These are phyloP conservation scores for Caracal caracal DNA, from an alignment of 2,113 vertebrate species.

Conservation along the genomic window DNA sequence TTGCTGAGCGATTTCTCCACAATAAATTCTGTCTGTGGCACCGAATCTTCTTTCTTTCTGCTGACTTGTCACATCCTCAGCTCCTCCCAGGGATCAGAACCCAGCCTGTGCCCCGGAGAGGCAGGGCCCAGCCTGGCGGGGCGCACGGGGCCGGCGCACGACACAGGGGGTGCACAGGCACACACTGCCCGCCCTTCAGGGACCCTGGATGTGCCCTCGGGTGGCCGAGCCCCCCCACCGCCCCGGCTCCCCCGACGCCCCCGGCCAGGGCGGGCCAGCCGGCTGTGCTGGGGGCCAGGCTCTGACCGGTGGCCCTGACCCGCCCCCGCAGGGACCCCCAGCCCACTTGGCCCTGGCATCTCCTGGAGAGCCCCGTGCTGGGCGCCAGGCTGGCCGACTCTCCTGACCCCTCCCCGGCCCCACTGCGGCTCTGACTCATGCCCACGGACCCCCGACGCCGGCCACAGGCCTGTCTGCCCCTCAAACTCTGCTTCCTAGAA, in stretches of 20 bases:
- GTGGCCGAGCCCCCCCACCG: fast-evolving
- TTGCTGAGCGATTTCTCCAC: conserved; percentile 25
- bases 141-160: fast-evolving
- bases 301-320: background rate
- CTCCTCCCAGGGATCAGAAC: background rate
- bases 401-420: background rate
- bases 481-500: background rate
- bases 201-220: background rate
- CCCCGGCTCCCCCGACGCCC: fast-evolving
- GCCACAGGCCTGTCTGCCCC: fast-evolving
- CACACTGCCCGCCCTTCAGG: background rate
- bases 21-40: conserved; percentile 59
- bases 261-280: fast-evolving
- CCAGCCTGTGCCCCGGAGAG: fast-evolving
- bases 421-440: background rate
- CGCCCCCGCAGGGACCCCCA: background rate
- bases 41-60: background rate
- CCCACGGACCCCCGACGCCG: too few species aligned
- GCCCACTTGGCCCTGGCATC: fast-evolving
- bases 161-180: fast-evolving
- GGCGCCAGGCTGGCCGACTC: background rate
- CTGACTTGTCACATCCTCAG: conserved; percentile 48
- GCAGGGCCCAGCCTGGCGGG: background rate
- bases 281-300: fast-evolving
- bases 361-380: background rate